A percentile compares a stretch with the other conserved stretches of the same genome.
Evolutionary conservation across 2,797 vertebrate species (phyloP).

Genomic region (Pantherophis alleghaniensis): DNA sequence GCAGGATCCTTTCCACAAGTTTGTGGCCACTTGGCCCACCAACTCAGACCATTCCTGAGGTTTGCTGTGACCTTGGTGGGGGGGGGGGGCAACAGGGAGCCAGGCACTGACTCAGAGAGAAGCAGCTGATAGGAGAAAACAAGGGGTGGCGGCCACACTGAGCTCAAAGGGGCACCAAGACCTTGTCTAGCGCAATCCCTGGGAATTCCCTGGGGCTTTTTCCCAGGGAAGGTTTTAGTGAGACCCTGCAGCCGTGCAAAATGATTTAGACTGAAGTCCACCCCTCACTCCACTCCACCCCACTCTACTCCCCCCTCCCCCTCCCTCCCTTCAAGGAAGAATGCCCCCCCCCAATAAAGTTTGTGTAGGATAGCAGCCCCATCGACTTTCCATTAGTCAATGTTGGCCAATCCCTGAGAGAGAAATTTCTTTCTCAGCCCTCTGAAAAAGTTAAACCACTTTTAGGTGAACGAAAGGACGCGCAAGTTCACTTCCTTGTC

Average conservation of each 20-base stretch:
- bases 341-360: background rate
- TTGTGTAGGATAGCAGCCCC: background rate
- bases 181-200: background rate
- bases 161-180: background rate
- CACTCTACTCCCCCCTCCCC: background rate
- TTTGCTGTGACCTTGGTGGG: background rate
- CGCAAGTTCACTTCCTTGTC: background rate
- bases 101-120: background rate
- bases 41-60: background rate
- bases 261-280: background rate
- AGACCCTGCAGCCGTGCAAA: too few relatives aligned
- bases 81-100: too few relatives aligned
- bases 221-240: background rate
- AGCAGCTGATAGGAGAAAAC: background rate
- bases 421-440: background rate
- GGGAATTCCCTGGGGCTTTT: background rate
- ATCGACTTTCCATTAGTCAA: background rate
- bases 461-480: too few relatives aligned
- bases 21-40: slow-evolving; percentile 20
- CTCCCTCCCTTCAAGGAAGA: background rate
- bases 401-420: background rate
- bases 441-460: background rate
- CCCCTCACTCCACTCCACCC: background rate
- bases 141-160: background rate
- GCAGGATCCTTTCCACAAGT: slow-evolving; percentile 3